These are phyloP conservation scores for Bufo bufo DNA, from an alignment of 2,113 vertebrate genomes.

Conservation along the genomic window DNA sequence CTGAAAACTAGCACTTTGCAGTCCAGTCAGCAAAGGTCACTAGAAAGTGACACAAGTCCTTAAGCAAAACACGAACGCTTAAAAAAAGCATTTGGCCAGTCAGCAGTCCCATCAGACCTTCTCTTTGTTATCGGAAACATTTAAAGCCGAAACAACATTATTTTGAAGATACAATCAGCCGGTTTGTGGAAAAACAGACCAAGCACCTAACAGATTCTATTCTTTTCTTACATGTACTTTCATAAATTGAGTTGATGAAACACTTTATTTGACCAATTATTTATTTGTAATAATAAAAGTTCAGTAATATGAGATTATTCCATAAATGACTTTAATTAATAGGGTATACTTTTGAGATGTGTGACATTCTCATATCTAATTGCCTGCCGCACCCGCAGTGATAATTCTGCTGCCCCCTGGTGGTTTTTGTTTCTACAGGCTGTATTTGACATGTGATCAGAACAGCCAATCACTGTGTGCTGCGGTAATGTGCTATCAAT, in stretches of 20 bases:
- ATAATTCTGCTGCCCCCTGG: no score
- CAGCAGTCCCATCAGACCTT: constrained; percentile 47
- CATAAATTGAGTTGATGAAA: not conserved
- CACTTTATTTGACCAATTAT: not conserved
- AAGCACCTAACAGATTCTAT: not conserved
- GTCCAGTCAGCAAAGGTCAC: constrained; percentile 52
- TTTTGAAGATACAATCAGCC: constrained; percentile 56
- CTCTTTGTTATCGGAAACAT: constrained; percentile 58
- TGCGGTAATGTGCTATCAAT: no score
- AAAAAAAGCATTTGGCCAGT: constrained; percentile 57
- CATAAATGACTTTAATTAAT: no score
- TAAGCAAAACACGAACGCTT: constrained; percentile 40
- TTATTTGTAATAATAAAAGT: not conserved
- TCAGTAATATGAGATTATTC: no score
- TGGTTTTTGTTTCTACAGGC: no score
- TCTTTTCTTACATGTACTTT: not conserved
- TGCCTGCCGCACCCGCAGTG: no score
- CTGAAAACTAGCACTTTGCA: constrained; percentile 35
- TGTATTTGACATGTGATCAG: no score
- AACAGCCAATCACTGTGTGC: no score
- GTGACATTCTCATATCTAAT: no score
- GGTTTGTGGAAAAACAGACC: constrained; percentile 26
- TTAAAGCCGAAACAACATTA: constrained; percentile 54
- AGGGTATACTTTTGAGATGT: no score
- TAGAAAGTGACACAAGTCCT: constrained; percentile 51